A percentile compares a stretch with the other conserved stretches of the same genome.
Conservation (phyloP, 2,888 invertebrate species). For the Erpobdella octoculata region DNA sequence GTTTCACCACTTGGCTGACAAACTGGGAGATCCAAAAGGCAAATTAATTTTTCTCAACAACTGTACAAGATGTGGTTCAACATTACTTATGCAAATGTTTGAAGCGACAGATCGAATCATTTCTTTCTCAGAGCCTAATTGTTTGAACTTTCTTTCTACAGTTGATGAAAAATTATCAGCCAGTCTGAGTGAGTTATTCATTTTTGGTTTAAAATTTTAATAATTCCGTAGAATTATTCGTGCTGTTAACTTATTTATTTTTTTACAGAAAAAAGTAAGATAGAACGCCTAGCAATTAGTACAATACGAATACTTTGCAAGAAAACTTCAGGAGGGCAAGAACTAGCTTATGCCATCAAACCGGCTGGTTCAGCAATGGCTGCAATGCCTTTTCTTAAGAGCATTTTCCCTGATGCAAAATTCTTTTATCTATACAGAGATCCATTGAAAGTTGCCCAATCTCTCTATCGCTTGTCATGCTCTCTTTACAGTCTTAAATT, state of each 20-base stretch:
- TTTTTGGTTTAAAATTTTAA: no score
- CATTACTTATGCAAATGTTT: constrained; percentile 32
- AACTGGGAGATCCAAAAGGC: constrained; percentile 29
- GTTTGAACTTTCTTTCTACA: constrained; percentile 26
- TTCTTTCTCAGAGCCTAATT: constrained; percentile 31
- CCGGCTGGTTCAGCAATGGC: constrained; percentile 22
- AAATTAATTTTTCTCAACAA: constrained; percentile 33
- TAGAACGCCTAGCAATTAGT: constrained; percentile 14
- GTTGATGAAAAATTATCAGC: no score
- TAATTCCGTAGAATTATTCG: no score
- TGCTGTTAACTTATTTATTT: no score
- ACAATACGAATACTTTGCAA: constrained; percentile 32
- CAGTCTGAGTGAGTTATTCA: no score
- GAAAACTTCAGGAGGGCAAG: constrained; percentile 6
- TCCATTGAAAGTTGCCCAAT: constrained; percentile 30
- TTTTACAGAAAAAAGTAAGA: background rate
- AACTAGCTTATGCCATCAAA: constrained; percentile 24
- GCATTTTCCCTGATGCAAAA: constrained; percentile 29
- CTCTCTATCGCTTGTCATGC: constrained; percentile 22
- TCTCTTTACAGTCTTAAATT: constrained; percentile 23
- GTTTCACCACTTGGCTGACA: constrained; percentile 27
- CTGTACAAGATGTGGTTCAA: constrained; percentile 34
- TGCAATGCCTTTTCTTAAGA: constrained; percentile 5
- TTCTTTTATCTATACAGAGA: constrained; percentile 32
- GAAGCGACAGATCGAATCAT: constrained; percentile 29